Conservation (phyloP, 2,113 vertebrate species). For the Lampris megalopsis region DNA sequence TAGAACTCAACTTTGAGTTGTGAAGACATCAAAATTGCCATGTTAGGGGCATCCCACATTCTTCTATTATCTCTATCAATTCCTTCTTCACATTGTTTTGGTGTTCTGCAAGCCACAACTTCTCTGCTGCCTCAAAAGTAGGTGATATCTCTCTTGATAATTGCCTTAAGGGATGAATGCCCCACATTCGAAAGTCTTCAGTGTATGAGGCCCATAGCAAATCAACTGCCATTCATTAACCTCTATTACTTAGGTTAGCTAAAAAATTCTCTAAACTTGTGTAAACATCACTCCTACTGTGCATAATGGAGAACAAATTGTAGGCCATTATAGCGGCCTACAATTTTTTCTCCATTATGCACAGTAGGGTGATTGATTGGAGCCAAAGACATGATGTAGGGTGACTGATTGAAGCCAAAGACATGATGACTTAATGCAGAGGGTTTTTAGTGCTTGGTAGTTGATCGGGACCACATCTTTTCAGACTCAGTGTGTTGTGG, state of each 20-base stretch:
- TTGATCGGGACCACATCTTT: slow-evolving; percentile 48
- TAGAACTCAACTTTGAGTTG: slow-evolving; percentile 17
- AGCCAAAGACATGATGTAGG: slow-evolving; percentile 54
- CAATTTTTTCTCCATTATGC: background rate
- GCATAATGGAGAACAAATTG: slow-evolving; percentile 45
- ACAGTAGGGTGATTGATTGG: slow-evolving; percentile 57
- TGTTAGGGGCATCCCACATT: slow-evolving; percentile 30
- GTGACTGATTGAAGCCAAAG: slow-evolving; percentile 63
- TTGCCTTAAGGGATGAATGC: slow-evolving; percentile 13
- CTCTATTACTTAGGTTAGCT: slow-evolving; percentile 50
- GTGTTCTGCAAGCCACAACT: slow-evolving; percentile 18
- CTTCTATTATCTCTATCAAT: slow-evolving; percentile 37
- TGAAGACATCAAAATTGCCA: slow-evolving; percentile 8
- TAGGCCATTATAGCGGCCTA: slow-evolving; percentile 57
- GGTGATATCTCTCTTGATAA: background rate
- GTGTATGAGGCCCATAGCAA: background rate
- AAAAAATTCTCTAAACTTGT: slow-evolving; percentile 59
- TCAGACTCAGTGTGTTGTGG: slow-evolving; percentile 53
- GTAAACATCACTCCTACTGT: slow-evolving; percentile 69
- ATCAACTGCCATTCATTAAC: slow-evolving; percentile 22
- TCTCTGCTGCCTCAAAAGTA: background rate
- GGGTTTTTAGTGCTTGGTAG: slow-evolving; percentile 51
- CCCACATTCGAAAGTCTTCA: slow-evolving; percentile 32
- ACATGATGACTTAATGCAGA: slow-evolving; percentile 64
- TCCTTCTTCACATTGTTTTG: slow-evolving; percentile 23